These are phyloP conservation scores for Typhlomys cinereus DNA, from an alignment of 2,113 vertebrate species.

Conservation along the genomic window DNA sequence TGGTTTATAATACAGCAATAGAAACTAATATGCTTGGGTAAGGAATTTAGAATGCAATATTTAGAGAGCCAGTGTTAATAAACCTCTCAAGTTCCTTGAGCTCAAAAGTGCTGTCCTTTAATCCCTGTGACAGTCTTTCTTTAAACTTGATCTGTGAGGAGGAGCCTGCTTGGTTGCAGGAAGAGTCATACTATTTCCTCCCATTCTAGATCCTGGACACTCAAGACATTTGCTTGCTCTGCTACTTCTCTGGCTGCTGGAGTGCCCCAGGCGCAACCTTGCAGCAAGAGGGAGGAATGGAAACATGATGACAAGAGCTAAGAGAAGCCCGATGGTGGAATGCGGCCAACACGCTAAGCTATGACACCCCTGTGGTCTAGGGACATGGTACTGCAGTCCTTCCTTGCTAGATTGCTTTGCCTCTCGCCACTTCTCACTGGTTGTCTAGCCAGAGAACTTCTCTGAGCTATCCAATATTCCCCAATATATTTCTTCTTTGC, in stretches of 20 bases:
- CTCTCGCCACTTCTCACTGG: not conserved
- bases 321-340: not conserved
- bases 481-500: not conserved
- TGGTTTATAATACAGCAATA: not conserved
- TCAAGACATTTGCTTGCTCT: not conserved
- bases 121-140: not conserved
- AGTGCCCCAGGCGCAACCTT: not conserved
- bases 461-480: not conserved
- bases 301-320: not conserved
- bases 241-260: not conserved
- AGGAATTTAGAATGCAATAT: not conserved
- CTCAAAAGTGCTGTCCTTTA: not conserved
- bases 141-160: not conserved
- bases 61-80: not conserved
- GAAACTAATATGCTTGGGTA: not conserved
- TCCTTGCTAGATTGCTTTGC: not conserved
- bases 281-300: not conserved
- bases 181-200: conserved; percentile 2
- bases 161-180: not conserved
- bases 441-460: not conserved
- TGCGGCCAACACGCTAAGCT: not conserved
- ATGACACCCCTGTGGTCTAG: not conserved
- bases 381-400: not conserved
- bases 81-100: not conserved
- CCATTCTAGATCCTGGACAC: not conserved